Evolutionary conservation across 1,140 invertebrate species (phyloP), one percentile per base, ranked within the genome.

Genomic region (Tetragonula clypearis): DNA sequence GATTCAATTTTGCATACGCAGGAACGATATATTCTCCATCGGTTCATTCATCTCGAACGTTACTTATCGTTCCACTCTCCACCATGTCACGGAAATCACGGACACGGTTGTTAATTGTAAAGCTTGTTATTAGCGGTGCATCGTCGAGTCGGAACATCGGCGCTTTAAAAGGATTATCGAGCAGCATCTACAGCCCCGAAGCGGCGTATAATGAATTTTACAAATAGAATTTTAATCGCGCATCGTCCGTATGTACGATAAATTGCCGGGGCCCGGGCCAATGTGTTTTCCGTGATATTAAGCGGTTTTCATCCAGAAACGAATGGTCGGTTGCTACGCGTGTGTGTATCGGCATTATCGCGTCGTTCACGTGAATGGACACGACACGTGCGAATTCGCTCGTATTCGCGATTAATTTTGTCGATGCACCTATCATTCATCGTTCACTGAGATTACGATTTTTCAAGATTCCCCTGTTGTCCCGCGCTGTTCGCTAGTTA

Each of bases 151-250:
- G 30, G 21, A 17, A 58, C 55, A 83, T 56, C 15, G 81, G 5
- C 12, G 65, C 58, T 83, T 84, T 84, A 78, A 71, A 62, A 15
- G 30, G 30, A 82, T 84, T 79, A 84, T 71, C 82, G 21, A 23
- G 14, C 58, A n/a, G 35, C 26, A 60, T 79, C 55, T 60, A 26
- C 17, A 17, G 23, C 56, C 53, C 41, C 14, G 65, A 53, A 49
- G 55, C n/a, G 12, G 17, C n/a, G 30, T 62, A 65, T 62, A 79
- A 62, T 84, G 82, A 79, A 79, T 72, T 84, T 79, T 72, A 84
- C 76, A 84, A 84, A 84, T 77, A 79, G 82, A 84, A 84, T 84
- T 72, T 84, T 58, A 68, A 62, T n/a, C 76, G 82, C 30, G 66
- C 23, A 53, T 62, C 74, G 76, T 60, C 15, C 65, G 55, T 60